These are phyloP conservation scores for Tetragonula carbonaria DNA, from an alignment of 2,888 invertebrate genomes.

Conservation along the genomic window DNA sequence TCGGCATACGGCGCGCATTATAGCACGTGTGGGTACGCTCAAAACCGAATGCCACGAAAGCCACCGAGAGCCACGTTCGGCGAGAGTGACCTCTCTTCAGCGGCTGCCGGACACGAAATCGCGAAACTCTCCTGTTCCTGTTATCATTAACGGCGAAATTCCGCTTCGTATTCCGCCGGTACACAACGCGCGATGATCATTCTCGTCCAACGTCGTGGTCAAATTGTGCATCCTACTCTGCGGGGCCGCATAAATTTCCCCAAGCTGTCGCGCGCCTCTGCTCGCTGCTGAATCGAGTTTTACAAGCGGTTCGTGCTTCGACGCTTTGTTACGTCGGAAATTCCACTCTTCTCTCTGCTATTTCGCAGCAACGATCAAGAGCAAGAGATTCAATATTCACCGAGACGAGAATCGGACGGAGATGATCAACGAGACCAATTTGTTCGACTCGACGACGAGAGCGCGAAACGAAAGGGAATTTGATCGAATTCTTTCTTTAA, in stretches of 20 bases:
- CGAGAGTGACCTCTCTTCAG: neutral
- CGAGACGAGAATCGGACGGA: too few species aligned
- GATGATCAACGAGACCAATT: neutral
- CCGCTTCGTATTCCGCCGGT: neutral
- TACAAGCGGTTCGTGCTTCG: neutral
- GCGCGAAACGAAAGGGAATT: neutral
- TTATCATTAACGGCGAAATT: conserved; percentile 30
- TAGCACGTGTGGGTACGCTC: conserved; percentile 49
- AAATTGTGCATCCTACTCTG: neutral
- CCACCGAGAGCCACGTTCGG: conserved; percentile 10
- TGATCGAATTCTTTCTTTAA: neutral
- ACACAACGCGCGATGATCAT: neutral
- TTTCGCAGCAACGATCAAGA: neutral
- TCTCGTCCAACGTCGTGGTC: neutral
- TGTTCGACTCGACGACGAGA: neutral
- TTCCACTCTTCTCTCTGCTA: neutral
- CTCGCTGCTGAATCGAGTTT: neutral
- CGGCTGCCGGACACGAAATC: conserved; percentile 1
- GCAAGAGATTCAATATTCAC: neutral
- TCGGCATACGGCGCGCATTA: conserved; percentile 65
- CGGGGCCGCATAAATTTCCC: neutral
- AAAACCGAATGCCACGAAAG: conserved; percentile 44
- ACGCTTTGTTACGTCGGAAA: neutral
- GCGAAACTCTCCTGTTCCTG: conserved; percentile 18
- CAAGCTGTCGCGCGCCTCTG: neutral